phyloP scores from a whole-genome alignment of 2,888 invertebrate genomes.

The Ennomos quercinarius region DNA sequence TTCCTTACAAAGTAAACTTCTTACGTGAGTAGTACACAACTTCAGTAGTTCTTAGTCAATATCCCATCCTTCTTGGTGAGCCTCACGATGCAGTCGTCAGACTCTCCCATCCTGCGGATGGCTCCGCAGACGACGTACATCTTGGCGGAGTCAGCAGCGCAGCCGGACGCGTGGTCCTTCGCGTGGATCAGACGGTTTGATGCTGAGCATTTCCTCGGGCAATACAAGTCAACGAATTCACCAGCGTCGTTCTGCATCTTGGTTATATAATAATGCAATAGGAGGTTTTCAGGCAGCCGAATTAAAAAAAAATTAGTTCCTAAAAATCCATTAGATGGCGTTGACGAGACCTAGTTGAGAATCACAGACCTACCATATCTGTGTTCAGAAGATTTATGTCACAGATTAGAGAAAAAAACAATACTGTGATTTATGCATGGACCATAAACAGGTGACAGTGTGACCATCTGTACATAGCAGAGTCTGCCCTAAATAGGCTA shows the following conservation, averaged over 20 bases:
- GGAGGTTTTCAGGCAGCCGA: too few species aligned
- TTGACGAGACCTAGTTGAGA: too few species aligned
- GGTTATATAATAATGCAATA: too few species aligned
- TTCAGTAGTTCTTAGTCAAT: slow-evolving; percentile 89
- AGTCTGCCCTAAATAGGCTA: too few species aligned
- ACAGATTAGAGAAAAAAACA: too few species aligned
- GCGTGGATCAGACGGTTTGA: slow-evolving; percentile 99
- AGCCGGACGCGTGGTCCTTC: slow-evolving; percentile 99
- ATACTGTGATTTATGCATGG: too few species aligned
- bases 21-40: slow-evolving; percentile 51
- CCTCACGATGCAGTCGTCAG: slow-evolving; percentile 97
- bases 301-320: too few species aligned
- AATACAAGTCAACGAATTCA: slow-evolving; percentile 99
- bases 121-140: slow-evolving; percentile 99
- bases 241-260: slow-evolving; percentile 99
- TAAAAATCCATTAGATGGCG: too few species aligned
- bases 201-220: slow-evolving; percentile 99
- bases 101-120: slow-evolving; percentile 98
- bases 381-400: too few species aligned
- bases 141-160: slow-evolving; percentile 94
- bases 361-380: too few species aligned
- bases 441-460: too few species aligned
- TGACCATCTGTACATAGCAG: too few species aligned
- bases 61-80: slow-evolving; percentile 97
- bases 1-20: slow-evolving; percentile 55